phyloP scores from a whole-genome alignment of 2,797 vertebrate genomes.

The Pseudomugil tenellus region DNA sequence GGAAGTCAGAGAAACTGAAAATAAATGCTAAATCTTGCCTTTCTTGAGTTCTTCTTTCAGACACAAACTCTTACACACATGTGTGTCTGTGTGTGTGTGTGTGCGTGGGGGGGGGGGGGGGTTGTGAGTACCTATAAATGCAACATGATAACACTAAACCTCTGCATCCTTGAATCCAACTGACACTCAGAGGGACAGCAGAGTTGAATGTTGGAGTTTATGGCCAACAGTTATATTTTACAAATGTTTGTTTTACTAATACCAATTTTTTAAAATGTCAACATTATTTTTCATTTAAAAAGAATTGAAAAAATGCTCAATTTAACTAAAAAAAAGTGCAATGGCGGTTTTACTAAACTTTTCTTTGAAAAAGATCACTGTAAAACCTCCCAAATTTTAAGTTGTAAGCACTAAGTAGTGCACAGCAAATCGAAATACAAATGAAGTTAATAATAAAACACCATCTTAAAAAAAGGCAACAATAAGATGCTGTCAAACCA shows the following conservation, averaged over 20 bases:
- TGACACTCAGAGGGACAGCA: not conserved
- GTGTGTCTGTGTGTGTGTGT: too few species aligned
- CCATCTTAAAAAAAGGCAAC: slow-evolving; percentile 15
- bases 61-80: not conserved
- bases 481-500: slow-evolving; percentile 8
- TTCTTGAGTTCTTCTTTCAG: slow-evolving; percentile 1
- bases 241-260: not conserved
- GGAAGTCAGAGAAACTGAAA: not conserved
- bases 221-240: not conserved
- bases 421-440: slow-evolving; percentile 30
- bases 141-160: slow-evolving; percentile 3
- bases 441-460: slow-evolving; percentile 12
- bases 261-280: not conserved
- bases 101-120: too few species aligned
- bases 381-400: not conserved
- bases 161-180: not conserved
- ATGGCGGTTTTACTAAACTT: not conserved
- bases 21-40: not conserved
- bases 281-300: not conserved
- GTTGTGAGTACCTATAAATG: too few species aligned
- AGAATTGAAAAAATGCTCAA: not conserved
- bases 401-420: slow-evolving; percentile 1
- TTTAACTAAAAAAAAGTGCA: not conserved
- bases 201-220: not conserved
- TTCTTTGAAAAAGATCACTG: slow-evolving; percentile 1